Conservation (phyloP, 2,797 vertebrate genomes). For the Acanthurus lineatus region DNA sequence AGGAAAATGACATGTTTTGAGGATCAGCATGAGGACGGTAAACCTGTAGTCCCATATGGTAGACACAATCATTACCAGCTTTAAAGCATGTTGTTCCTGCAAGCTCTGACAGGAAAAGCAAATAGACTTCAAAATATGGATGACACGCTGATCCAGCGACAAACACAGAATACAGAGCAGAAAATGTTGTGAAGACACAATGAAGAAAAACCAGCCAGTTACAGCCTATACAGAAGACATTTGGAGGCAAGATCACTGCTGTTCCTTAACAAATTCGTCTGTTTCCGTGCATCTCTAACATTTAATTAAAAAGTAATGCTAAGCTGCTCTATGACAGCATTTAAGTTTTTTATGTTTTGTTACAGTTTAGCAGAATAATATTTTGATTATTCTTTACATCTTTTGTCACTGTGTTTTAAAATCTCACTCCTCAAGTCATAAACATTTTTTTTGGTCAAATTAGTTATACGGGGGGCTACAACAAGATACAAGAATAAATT, state of each 20-base stretch:
- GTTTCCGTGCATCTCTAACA: no score
- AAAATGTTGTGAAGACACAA: not conserved
- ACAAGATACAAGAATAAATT: no score
- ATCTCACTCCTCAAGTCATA: no score
- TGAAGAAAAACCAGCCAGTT: not conserved
- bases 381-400: no score
- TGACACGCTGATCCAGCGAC: constrained; percentile 14
- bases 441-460: no score
- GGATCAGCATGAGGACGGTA: constrained; percentile 21
- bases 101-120: constrained; percentile 43
- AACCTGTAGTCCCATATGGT: not conserved
- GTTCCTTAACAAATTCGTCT: no score
- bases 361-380: no score
- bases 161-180: not conserved
- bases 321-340: no score
- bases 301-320: no score
- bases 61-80: constrained; percentile 45
- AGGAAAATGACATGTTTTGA: constrained; percentile 31
- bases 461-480: no score
- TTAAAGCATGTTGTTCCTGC: constrained; percentile 25
- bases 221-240: not conserved
- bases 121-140: constrained; percentile 14
- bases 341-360: no score
- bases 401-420: no score
- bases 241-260: not conserved